These are phyloP conservation scores for Oligia fasciuncula DNA, from an alignment of 2,888 invertebrate genomes.

Conservation along the genomic window DNA sequence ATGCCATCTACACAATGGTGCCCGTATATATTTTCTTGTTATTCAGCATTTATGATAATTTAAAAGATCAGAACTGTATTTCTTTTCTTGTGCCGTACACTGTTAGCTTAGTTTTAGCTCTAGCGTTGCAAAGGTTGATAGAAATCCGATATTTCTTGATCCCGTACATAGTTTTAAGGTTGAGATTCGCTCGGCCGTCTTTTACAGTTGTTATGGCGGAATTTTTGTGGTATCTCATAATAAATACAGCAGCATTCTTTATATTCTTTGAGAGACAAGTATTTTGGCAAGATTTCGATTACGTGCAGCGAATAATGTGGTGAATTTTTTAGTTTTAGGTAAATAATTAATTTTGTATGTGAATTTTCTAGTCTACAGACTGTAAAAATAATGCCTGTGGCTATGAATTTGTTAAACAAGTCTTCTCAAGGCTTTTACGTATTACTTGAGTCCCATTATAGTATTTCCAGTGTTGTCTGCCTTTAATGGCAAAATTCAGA, in stretches of 20 bases:
- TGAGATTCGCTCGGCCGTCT: conserved; percentile 89
- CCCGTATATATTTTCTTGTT: conserved; percentile 93
- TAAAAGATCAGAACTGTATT: conserved; percentile 86
- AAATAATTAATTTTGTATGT: conserved; percentile 17
- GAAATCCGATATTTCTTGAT: conserved; percentile 99
- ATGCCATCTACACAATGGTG: conserved; percentile 92
- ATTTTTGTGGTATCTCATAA: conserved; percentile 90
- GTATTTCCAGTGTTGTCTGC: neutral
- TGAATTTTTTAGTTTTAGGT: conserved; percentile 74
- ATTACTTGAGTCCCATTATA: neutral
- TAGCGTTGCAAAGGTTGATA: conserved; percentile 95
- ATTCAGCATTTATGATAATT: conserved; percentile 89
- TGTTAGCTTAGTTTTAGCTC: conserved; percentile 90
- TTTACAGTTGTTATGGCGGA: conserved; percentile 90
- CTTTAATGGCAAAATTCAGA: neutral
- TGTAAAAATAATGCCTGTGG: neutral
- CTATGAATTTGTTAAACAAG: conserved; percentile 21
- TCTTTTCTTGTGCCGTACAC: conserved; percentile 91
- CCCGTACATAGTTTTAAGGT: conserved; percentile 95
- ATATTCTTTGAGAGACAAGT: conserved; percentile 95
- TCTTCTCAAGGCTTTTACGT: neutral
- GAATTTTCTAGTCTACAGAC: conserved; percentile 39
- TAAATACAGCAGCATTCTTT: conserved; percentile 93
- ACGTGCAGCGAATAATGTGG: conserved; percentile 97
- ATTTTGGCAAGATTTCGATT: conserved; percentile 93